Percentiles rank a stretch among this genome's conserved stretches.
These are phyloP conservation scores for Drosophila kuntzei DNA, from an alignment of 2,888 invertebrate species.

Conservation along the genomic window DNA sequence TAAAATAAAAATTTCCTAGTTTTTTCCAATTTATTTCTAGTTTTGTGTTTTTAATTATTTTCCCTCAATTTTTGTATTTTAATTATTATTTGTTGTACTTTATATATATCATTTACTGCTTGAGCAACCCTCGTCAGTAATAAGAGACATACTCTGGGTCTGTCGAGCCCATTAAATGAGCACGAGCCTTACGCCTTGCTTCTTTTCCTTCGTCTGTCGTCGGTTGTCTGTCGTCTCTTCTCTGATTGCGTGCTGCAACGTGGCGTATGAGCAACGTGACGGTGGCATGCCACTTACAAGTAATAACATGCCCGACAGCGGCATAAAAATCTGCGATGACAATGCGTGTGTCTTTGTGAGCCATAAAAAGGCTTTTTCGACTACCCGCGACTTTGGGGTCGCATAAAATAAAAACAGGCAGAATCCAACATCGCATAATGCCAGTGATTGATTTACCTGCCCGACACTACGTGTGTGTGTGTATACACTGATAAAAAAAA, in stretches of 20 bases:
- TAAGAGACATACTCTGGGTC: slow-evolving; percentile 1
- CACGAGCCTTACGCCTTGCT: slow-evolving; percentile 12
- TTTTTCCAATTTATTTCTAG: too few species aligned
- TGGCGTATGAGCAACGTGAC: slow-evolving; percentile 65
- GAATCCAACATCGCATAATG: slow-evolving; percentile 64
- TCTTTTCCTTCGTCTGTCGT: not conserved
- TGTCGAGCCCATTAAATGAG: slow-evolving; percentile 42
- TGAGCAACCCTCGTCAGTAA: slow-evolving; percentile 14
- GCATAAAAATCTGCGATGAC: slow-evolving; percentile 71
- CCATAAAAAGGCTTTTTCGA: slow-evolving; percentile 68
- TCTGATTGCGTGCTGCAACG: slow-evolving; percentile 52
- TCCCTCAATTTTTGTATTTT: not conserved
- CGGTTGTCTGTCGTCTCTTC: slow-evolving; percentile 6
- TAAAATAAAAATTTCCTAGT: too few species aligned
- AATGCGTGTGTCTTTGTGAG: slow-evolving; percentile 63
- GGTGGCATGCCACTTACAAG: slow-evolving; percentile 64
- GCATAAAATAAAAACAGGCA: slow-evolving; percentile 60
- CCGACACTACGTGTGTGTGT: too few species aligned
- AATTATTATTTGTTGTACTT: not conserved
- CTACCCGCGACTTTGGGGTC: slow-evolving; percentile 54
- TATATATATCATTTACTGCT: not conserved
- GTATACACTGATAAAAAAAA: too few species aligned
- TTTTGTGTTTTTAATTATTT: not conserved
- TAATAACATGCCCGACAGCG: slow-evolving; percentile 60
- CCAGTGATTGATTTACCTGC: slow-evolving; percentile 77